Evolutionary conservation across 2,797 vertebrate species (phyloP).

Genomic region (Xiphophorus birchmanni): DNA sequence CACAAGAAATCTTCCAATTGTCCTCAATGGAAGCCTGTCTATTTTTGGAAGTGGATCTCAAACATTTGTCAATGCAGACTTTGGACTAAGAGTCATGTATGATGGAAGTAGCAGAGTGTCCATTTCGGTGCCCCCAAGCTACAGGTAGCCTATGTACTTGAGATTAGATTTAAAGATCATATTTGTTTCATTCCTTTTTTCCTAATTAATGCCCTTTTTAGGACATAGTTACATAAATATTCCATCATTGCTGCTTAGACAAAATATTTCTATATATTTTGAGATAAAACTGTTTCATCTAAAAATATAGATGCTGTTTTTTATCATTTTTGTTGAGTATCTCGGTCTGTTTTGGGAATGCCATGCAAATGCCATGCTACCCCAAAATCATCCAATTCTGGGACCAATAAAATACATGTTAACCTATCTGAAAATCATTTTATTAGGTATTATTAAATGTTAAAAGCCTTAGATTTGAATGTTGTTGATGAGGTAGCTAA

Average conservation of each 20-base stretch:
- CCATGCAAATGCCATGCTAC: too few relatives aligned
- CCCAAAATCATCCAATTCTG: too few relatives aligned
- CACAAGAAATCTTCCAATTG: slow-evolving; percentile 71
- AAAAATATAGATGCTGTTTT: too few relatives aligned
- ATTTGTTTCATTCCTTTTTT: background rate
- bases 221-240: too few relatives aligned
- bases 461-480: background rate
- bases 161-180: too few relatives aligned
- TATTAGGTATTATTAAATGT: background rate
- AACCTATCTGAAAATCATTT: background rate
- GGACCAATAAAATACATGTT: too few relatives aligned
- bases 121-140: slow-evolving; percentile 74
- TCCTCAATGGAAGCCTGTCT: slow-evolving; percentile 58
- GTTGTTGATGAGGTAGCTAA: too few relatives aligned
- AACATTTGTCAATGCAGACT: slow-evolving; percentile 62
- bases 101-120: slow-evolving; percentile 66
- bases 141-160: slow-evolving; percentile 55
- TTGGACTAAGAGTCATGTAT: slow-evolving; percentile 80
- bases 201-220: background rate
- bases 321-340: too few relatives aligned
- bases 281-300: too few relatives aligned
- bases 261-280: too few relatives aligned
- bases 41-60: slow-evolving; percentile 74
- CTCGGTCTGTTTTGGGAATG: too few relatives aligned
- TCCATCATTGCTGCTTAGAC: too few relatives aligned